Evolutionary conservation across 2,113 vertebrate genomes (phyloP), one percentile per base, ranked within the genome.

Genomic region (Scytalopus superciliaris): DNA sequence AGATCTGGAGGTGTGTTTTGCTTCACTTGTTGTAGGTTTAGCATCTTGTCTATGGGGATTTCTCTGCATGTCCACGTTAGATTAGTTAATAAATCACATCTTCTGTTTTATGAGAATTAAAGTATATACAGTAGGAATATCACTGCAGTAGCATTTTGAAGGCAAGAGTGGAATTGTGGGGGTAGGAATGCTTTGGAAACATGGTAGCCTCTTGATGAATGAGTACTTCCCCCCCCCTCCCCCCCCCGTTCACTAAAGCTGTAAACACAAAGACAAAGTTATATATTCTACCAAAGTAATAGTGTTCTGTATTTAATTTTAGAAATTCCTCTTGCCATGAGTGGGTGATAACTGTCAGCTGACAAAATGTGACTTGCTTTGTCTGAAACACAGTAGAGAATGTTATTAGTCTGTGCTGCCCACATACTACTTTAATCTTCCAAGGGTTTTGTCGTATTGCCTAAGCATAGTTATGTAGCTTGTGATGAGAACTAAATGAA

Each of bases 261-360:
- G 50, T 89, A 87, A 96, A 78, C 28, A 73, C 45, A 3, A 31
- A 76, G 75, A 39, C 9, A 37, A 63, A 93, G 72, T 93, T 59
- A 47, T 13, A 31, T 42, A 52, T 69, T 91, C 67, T 74, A 40
- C 35, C 28, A 40, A 78, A 88, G 75, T 39, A 89, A 35, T 68
- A 84, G 35, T 35, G 39, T 30, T 93, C 50, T 85, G 45, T 37
- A 72, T 74, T 70, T 86, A 62, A 70, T 40, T 94, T 45, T 64
- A 93, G 62, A 49, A 83, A 85, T 85, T 94, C 23, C 33, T 57
- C 2, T 85, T 88, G 47, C 44, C 22, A 2, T 56, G 90, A 74
- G 93, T 88, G 72, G 83, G 94, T 78, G 79, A 47, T 45, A 64
- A 39, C 50, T 75, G 63, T 88, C 83, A 90, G 83, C 90, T 92